These are phyloP conservation scores for Neomicropteryx cornuta DNA, from an alignment of 1,140 invertebrate genomes.

Conservation along the genomic window DNA sequence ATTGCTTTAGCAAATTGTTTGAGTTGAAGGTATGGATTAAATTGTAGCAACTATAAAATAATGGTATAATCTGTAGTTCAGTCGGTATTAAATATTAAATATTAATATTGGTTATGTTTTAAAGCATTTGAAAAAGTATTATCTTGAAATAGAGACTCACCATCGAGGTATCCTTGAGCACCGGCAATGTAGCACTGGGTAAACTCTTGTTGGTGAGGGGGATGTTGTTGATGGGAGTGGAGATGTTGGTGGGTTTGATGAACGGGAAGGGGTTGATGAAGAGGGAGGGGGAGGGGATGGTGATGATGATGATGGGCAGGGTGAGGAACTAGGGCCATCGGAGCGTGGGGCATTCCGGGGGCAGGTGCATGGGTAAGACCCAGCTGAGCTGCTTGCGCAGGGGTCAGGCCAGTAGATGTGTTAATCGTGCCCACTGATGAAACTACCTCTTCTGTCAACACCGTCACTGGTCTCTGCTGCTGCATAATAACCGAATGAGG, in stretches of 20 bases:
- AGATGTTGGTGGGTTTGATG: conserved; percentile 3
- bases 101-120: too few species aligned
- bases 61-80: too few species aligned
- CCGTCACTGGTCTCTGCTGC: conserved; percentile 28
- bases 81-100: too few species aligned
- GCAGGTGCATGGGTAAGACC: conserved; percentile 28
- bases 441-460: conserved; percentile 20
- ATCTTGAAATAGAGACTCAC: too few species aligned
- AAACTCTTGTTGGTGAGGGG: conserved; percentile 1
- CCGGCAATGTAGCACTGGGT: too few species aligned
- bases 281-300: conserved; percentile 11
- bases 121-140: too few species aligned
- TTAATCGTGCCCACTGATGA: conserved; percentile 22
- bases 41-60: too few species aligned
- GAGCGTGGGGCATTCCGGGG: conserved; percentile 26
- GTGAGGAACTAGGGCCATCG: conserved; percentile 19
- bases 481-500: conserved; percentile 71
- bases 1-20: too few species aligned
- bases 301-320: too few species aligned
- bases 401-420: conserved; percentile 21
- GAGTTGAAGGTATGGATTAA: too few species aligned
- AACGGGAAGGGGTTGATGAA: conserved; percentile 11
- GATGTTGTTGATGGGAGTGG: conserved; percentile 8
- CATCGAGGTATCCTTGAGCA: too few species aligned
- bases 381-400: conserved; percentile 29